These are phyloP conservation scores for Speoplatyrhinus poulsoni DNA, from an alignment of 2,113 vertebrate species.

Conservation along the genomic window DNA sequence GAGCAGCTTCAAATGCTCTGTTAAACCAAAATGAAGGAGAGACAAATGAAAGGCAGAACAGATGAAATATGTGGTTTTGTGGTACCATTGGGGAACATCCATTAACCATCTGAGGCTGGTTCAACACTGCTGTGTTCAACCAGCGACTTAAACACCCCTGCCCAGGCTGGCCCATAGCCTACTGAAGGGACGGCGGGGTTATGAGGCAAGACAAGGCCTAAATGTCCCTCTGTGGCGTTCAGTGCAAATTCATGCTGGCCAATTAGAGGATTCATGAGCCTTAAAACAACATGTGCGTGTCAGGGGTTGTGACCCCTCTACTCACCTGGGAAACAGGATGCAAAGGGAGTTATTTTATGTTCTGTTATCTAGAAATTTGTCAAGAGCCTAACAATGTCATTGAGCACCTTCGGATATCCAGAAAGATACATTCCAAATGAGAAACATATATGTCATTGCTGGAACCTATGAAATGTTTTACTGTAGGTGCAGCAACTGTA, in stretches of 20 bases:
- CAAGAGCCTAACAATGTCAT: too few species aligned
- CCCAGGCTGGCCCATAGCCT: neutral
- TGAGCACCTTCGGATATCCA: too few species aligned
- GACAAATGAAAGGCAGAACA: slow-evolving; percentile 44
- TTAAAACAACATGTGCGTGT: slow-evolving; percentile 54
- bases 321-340: too few species aligned
- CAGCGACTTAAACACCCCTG: slow-evolving; percentile 27
- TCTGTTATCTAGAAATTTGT: too few species aligned
- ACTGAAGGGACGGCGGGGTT: slow-evolving; percentile 30
- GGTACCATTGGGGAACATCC: slow-evolving; percentile 40
- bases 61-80: slow-evolving; percentile 46
- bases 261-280: slow-evolving; percentile 63
- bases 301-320: slow-evolving; percentile 10
- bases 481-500: too few species aligned
- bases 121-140: slow-evolving; percentile 19
- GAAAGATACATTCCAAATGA: too few species aligned
- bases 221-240: slow-evolving; percentile 46
- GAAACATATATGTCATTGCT: too few species aligned
- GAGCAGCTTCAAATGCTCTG: slow-evolving; percentile 10
- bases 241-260: slow-evolving; percentile 14
- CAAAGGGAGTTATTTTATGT: too few species aligned
- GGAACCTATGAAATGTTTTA: too few species aligned
- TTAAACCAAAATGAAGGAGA: slow-evolving; percentile 9
- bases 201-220: slow-evolving; percentile 57
- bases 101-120: slow-evolving; percentile 30